Base-by-base conservation (phyloP, 1,140 invertebrate species). In the Philotrypesis tridentata region DNA sequence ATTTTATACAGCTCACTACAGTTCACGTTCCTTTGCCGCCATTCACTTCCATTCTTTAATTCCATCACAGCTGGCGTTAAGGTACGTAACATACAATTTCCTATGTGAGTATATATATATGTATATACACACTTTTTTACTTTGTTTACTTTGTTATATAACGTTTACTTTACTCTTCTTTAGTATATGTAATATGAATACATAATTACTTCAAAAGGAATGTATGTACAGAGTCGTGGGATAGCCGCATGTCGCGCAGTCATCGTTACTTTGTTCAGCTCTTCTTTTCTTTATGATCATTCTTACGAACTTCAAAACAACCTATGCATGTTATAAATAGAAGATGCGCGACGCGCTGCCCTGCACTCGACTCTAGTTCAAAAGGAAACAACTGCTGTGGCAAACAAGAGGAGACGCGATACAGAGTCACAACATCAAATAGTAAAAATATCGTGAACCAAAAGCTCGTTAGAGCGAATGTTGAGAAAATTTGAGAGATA, bases 11-110 rank as follows among this genome's bases (percentile, higher is more conserved):
- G 6, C 27, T 65, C 9, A 12, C 12, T 65, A 65, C 7, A 79
- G 63, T 78, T 85, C 71, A 78, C 65, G 60, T 80, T 83, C 33
- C 33, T 83, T 82, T 65, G 21, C 80, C 70, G 79, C 60, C 71
- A 79, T 73, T 79, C 74, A 84, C 78, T 82, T 72, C 84, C 85
- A 86, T 85, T 87, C 84, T 82, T 87, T 85, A 83, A 84, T 84
- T 86, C 87, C 87, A 89, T 89, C 87, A 89, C 88, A 89, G 87
- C 87, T 89, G 86, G 77, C 84, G 85, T 88, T 87, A 86, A 82
- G 73, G 33, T 82, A 82, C 74, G 25, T 82, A n/a, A n/a, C n/a
- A n/a, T n/a, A n/a, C n/a, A n/a, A n/a, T n/a, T n/a, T n/a, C n/a
- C n/a, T n/a, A n/a, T n/a, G n/a, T n/a, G n/a, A n/a, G n/a, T n/a